These are phyloP conservation scores for Panagrolaimus sp. DNA, from an alignment of 1,140 invertebrate genomes.

Conservation along the genomic window DNA sequence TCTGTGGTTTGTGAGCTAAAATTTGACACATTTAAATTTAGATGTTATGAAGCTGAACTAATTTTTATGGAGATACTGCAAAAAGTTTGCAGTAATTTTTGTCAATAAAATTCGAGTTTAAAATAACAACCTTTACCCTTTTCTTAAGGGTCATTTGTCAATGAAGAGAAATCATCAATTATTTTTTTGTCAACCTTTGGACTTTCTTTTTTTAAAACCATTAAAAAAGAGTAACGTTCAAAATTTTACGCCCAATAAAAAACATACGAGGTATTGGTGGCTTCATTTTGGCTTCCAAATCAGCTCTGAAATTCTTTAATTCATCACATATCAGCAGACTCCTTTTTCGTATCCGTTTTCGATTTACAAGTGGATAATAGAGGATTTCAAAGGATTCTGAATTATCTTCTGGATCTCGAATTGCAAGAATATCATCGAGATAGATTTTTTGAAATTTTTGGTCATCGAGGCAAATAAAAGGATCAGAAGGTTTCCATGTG, in stretches of 20 bases:
- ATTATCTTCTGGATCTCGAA: constrained; percentile 1
- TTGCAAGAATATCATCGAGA: constrained; percentile 5
- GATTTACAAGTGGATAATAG: constrained; percentile 6
- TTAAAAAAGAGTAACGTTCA: background rate
- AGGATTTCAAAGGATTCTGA: background rate
- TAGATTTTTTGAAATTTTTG: background rate
- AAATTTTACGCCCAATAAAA: background rate
- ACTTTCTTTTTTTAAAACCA: background rate
- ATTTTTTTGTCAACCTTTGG: too few relatives aligned
- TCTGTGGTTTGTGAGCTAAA: constrained; percentile 18
- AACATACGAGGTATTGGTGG: too few relatives aligned
- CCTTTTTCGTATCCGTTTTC: constrained; percentile 5
- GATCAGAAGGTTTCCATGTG: too few relatives aligned
- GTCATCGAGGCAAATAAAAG: too few relatives aligned
- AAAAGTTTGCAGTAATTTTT: too few relatives aligned
- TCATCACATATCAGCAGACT: background rate
- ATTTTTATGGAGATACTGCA: too few relatives aligned
- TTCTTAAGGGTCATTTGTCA: too few relatives aligned
- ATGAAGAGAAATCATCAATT: too few relatives aligned
- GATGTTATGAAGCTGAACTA: too few relatives aligned
- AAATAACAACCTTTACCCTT: too few relatives aligned
- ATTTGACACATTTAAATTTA: too few relatives aligned
- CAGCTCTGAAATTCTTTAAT: background rate
- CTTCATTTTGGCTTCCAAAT: background rate
- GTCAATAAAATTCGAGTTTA: too few relatives aligned